phyloP scores from a whole-genome alignment of 2,797 vertebrate genomes.

The Gymnopithys bicolor region DNA sequence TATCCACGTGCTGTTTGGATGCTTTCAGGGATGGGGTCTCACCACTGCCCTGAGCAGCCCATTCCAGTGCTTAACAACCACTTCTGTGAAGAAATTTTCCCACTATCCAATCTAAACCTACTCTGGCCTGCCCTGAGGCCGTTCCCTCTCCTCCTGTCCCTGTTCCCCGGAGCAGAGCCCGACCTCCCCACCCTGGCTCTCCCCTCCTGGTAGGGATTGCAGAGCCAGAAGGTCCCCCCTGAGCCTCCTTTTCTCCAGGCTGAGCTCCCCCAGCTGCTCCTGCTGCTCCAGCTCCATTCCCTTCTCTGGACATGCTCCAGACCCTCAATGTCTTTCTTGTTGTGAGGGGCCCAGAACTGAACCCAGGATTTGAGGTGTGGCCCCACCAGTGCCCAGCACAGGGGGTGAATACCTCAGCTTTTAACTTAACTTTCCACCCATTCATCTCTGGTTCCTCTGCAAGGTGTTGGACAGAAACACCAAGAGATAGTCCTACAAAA shows the following conservation, averaged over 20 bases:
- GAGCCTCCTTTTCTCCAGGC: neutral
- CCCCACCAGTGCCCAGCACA: neutral
- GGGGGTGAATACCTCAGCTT: neutral
- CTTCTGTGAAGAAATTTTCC: neutral
- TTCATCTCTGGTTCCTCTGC: neutral
- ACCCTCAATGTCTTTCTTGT: neutral
- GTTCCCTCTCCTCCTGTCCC: neutral
- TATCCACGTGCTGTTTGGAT: neutral
- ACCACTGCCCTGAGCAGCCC: neutral
- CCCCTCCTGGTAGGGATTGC: neutral
- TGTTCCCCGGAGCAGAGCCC: neutral
- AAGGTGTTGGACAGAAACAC: neutral
- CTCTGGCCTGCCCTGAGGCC: accelerated
- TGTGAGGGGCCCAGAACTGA: neutral
- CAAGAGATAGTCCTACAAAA: neutral
- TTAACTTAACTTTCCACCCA: neutral
- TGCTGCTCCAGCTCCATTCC: accelerated
- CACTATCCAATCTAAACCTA: neutral
- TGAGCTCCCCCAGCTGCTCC: neutral
- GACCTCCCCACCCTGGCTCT: accelerated
- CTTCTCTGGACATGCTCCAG: neutral
- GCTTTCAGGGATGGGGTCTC: neutral
- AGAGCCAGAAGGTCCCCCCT: neutral
- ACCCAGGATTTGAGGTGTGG: neutral
- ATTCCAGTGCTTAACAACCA: neutral